Base-by-base conservation (phyloP, 2,888 invertebrate species). In the Tachina lurida region DNA sequence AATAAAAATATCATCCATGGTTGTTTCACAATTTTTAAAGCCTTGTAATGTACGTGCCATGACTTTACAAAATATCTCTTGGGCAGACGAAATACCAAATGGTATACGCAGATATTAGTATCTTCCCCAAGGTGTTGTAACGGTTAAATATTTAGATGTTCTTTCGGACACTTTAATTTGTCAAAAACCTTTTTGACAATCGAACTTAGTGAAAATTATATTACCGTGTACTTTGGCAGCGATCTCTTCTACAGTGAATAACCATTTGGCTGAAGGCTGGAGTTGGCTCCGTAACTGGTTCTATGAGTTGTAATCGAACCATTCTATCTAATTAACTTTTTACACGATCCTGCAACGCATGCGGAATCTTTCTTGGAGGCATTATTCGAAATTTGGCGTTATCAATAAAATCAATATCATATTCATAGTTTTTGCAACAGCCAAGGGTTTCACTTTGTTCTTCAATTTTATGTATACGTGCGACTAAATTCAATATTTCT, bases 351-450 rank as follows among this genome's bases (percentile, higher is more conserved):
- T 22, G 17, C 12, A 13, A 56, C 19, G 56, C 22, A 5, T 31
- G 22, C 31, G 56, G 56, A 22, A 22, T 56, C 22, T 56, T 56
- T 56, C 56, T 56, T 56, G 13, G 22, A 19, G 56, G 56, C 13
- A 56, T 56, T 56, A 60, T 60, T 60, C 41, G n/a, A 60, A 60
- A 60, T 60, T 41, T n/a, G n/a, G 15, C n/a, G 10, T 60, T 60
- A 41, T 60, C 60, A 60, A 31, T 31, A 31, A 31, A 31, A 31
- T 31, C 31, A 31, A 31, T 31, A 31, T 31, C 31, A 60, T 60
- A 41, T n/a, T 41, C 60, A 60, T 31, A 58, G 39, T 31, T 58
- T 58, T 31, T 58, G 39, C 22, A 31, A 17, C 58, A 58, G 4
- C 58, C 58, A 22, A 58, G 31, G 13, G 10, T 39, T 41, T 60